Percentiles rank a stretch among this genome's conserved stretches.
phyloP scores from a whole-genome alignment of 2,797 vertebrate genomes.

The Coregonus ussuriensis region DNA sequence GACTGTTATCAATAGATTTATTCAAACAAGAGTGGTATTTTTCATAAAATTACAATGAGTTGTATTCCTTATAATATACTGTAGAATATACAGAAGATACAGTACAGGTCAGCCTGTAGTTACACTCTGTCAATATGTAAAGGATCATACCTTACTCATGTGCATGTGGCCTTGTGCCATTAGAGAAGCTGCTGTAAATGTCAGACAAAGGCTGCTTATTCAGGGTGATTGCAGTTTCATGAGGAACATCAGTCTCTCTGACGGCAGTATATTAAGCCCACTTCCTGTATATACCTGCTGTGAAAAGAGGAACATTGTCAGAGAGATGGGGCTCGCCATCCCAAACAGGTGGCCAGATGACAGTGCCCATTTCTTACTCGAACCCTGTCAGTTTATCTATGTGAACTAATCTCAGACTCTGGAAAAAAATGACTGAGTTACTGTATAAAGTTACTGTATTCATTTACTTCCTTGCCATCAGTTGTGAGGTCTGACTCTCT shows the following conservation, averaged over 20 bases:
- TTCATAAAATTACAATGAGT: neutral
- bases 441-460: neutral
- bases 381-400: neutral
- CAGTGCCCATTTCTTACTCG: neutral
- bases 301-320: neutral
- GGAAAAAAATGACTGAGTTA: neutral
- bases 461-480: neutral
- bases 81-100: neutral
- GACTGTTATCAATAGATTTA: neutral
- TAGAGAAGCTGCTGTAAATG: neutral
- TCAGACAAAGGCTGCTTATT: neutral
- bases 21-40: neutral
- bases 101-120: neutral
- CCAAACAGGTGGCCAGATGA: neutral
- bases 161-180: neutral
- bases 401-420: neutral
- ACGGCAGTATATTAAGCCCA: neutral
- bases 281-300: neutral
- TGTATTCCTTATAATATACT: neutral
- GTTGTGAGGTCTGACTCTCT: neutral
- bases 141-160: neutral
- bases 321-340: neutral
- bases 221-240: slow-evolving; percentile 2
- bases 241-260: neutral
- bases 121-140: neutral